Evolutionary conservation across 2,113 vertebrate species (phyloP).

Genomic region (Nothoprocta pentlandii): DNA sequence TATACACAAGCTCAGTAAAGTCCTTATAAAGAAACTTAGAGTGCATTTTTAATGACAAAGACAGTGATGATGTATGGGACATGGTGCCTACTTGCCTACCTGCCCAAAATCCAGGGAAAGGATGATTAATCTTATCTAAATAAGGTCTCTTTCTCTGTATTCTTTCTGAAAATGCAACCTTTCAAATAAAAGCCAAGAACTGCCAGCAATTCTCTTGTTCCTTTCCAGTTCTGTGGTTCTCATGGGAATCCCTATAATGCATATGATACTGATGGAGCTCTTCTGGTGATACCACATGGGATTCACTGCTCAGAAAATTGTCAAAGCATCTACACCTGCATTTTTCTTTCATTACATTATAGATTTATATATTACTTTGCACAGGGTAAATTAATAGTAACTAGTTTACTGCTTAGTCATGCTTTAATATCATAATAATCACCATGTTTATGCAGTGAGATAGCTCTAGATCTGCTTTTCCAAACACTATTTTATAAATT

Average conservation of each 20-base stretch:
- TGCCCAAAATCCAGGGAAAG: not conserved
- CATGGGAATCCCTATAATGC: not conserved
- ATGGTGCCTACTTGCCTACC: not conserved
- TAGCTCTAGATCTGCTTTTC: conserved; percentile 16
- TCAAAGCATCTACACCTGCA: not conserved
- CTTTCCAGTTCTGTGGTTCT: not conserved
- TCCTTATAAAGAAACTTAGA: not conserved
- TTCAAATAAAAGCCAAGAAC: conserved; percentile 34
- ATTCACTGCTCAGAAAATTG: conserved; percentile 1
- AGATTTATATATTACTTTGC: not conserved
- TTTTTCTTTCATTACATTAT: not conserved
- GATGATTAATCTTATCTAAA: not conserved
- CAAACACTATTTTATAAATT: conserved; percentile 24
- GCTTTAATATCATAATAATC: not conserved
- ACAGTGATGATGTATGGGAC: not conserved
- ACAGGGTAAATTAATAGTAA: not conserved
- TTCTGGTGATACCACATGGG: not conserved
- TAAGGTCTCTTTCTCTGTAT: not conserved
- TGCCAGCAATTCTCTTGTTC: not conserved
- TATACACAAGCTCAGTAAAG: not conserved
- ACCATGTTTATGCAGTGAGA: conserved; percentile 2
- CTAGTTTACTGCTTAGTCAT: not conserved
- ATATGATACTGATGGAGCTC: not conserved
- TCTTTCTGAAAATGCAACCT: conserved; percentile 20
- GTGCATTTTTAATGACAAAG: not conserved